phyloP scores from a whole-genome alignment of 2,113 vertebrate genomes.

The Macrotis lagotis region DNA sequence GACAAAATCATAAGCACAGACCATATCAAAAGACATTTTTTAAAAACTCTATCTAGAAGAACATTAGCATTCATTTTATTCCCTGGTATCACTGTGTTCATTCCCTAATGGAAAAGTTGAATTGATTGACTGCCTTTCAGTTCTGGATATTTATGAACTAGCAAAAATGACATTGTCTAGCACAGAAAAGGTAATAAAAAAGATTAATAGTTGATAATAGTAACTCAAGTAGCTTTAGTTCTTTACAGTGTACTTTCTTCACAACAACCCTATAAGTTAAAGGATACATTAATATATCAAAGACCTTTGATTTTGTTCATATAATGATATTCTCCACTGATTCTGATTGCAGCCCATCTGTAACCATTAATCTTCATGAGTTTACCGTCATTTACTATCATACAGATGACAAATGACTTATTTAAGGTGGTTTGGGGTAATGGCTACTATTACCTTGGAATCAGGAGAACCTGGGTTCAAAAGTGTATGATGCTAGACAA shows the following conservation, averaged over 20 bases:
- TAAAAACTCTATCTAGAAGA: not conserved
- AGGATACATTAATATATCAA: not conserved
- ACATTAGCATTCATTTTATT: constrained; percentile 22
- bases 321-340: not conserved
- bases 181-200: not conserved
- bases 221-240: not conserved
- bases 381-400: not conserved
- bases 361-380: not conserved
- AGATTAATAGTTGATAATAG: not conserved
- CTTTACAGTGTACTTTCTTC: not conserved
- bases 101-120: constrained; percentile 6
- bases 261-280: not conserved
- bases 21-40: not conserved
- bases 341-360: not conserved
- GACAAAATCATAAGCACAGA: not conserved
- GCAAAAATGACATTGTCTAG: not conserved
- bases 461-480: not conserved
- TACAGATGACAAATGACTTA: not conserved
- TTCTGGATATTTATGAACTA: constrained; percentile 7
- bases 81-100: not conserved
- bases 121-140: not conserved
- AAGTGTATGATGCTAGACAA: not conserved
- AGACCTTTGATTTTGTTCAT: not conserved
- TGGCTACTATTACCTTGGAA: not conserved
- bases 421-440: not conserved